Conservation (phyloP, 2,797 vertebrate species). For the Carduelis carduelis region DNA sequence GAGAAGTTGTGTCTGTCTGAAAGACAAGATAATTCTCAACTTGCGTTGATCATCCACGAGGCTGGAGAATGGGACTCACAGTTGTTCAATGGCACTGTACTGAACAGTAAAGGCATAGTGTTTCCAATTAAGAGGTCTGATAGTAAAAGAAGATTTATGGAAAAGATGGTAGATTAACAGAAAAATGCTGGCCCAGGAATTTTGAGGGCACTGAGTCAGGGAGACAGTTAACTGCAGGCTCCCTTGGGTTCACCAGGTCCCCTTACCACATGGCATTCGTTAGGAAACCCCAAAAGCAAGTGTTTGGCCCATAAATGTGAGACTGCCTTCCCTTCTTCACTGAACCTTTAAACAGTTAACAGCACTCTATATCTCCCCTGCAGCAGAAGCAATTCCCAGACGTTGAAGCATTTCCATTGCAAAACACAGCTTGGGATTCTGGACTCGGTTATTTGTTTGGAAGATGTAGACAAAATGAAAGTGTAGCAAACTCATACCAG, state of each 20-base stretch:
- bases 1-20: neutral
- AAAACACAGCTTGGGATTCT: constrained; percentile 72
- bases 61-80: neutral
- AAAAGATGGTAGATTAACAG: neutral
- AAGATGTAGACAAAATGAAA: constrained; percentile 69
- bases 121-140: constrained; percentile 19
- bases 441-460: constrained; percentile 59
- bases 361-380: constrained; percentile 19
- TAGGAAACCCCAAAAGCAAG: neutral
- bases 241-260: neutral
- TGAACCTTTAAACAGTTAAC: constrained; percentile 52
- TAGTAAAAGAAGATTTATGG: constrained; percentile 32
- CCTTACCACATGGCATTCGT: neutral
- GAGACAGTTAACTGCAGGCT: neutral
- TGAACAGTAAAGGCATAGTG: neutral
- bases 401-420: constrained; percentile 63
- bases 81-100: neutral
- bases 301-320: neutral
- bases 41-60: neutral
- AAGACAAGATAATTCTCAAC: neutral
- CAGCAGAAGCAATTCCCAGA: constrained; percentile 65
- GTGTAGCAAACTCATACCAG: constrained; percentile 72
- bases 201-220: neutral
- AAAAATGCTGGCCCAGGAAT: neutral
- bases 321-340: neutral